phyloP scores from a whole-genome alignment of 2,888 invertebrate species.

The Chrysolina americana region DNA sequence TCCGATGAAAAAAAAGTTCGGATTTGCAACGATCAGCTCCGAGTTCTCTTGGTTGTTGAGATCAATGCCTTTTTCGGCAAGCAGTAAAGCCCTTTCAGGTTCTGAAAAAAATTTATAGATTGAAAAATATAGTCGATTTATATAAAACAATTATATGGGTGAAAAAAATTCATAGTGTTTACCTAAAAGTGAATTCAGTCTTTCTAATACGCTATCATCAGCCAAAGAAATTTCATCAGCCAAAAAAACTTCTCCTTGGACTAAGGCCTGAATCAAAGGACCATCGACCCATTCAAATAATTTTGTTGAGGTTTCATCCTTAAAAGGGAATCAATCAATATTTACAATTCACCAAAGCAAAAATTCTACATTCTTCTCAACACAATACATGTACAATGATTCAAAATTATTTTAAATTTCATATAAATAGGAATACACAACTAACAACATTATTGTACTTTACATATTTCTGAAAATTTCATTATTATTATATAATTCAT shows the following conservation, averaged over 20 bases:
- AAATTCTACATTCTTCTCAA: too few species aligned
- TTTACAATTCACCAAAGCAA: too few species aligned
- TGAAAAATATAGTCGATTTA: conserved; percentile 18
- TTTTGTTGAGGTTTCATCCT: conserved; percentile 67
- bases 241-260: conserved; percentile 88
- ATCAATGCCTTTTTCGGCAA: conserved; percentile 91
- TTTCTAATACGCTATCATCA: conserved; percentile 97
- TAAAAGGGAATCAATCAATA: conserved; percentile 32
- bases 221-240: conserved; percentile 99
- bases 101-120: conserved; percentile 71
- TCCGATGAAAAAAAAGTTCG: conserved; percentile 91
- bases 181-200: conserved; percentile 93
- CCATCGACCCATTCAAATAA: conserved; percentile 99
- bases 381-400: too few species aligned
- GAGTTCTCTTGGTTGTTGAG: conserved; percentile 71
- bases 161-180: conserved; percentile 32
- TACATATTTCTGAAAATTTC: too few species aligned
- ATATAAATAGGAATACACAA: too few species aligned
- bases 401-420: too few species aligned
- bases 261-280: conserved; percentile 93
- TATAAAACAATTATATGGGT: neutral
- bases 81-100: conserved; percentile 89
- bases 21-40: conserved; percentile 76
- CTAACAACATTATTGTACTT: too few species aligned
- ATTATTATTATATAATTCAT: too few species aligned